These are phyloP conservation scores for Halcyon badia DNA, from an alignment of 2,797 vertebrate genomes.

Conservation along the genomic window DNA sequence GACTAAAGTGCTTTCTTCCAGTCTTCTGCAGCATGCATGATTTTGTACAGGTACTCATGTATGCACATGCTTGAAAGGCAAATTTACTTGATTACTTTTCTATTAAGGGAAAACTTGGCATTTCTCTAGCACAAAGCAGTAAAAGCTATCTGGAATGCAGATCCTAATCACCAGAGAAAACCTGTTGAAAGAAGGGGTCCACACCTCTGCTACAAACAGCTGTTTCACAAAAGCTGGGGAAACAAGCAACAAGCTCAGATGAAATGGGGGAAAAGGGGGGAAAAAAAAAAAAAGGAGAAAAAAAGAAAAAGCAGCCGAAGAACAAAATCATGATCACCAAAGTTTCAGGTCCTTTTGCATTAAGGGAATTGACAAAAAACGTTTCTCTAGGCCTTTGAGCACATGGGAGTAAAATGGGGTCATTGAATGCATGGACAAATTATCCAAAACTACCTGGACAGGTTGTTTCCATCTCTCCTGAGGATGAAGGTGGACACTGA, in stretches of 20 bases:
- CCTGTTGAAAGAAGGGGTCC: slow-evolving; percentile 52
- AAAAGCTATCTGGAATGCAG: slow-evolving; percentile 50
- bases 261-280: background rate
- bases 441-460: background rate
- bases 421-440: background rate
- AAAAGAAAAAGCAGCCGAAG: background rate
- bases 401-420: background rate
- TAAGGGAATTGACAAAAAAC: background rate
- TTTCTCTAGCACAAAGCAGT: slow-evolving; percentile 27
- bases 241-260: background rate
- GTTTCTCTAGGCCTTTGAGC: background rate
- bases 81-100: background rate
- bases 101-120: slow-evolving; percentile 23
- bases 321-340: background rate
- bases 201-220: background rate
- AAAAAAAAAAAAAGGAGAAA: background rate
- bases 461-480: background rate
- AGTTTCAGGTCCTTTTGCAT: background rate
- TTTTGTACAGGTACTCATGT: background rate
- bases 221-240: background rate
- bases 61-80: background rate
- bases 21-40: background rate
- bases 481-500: background rate
- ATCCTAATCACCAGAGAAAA: slow-evolving; percentile 54
- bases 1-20: background rate